Base-by-base conservation (phyloP, 2,113 vertebrate genomes). In the Murina feae region DNA sequence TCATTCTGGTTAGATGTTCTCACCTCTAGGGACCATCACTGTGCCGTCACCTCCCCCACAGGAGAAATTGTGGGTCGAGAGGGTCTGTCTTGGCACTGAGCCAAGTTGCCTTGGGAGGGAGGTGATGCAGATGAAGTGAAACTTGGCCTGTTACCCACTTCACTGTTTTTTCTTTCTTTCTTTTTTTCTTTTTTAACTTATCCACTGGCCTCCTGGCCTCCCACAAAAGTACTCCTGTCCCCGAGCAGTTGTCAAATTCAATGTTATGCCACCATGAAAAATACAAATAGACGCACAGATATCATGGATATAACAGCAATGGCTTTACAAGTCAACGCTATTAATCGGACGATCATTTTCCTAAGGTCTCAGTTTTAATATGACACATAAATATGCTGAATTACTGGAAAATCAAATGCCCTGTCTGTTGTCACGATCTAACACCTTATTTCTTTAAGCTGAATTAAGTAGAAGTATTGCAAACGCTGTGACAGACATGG, bases 381-480 rank as follows among this genome's bases (percentile, higher is more conserved):
- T 66, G 51, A 82, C 5, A 79, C 14, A 74, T 39, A 93, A 93
- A 71, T 86, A 93, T 32, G 7, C 35, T 89, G 85, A 91, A 91
- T 87, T 47, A 75, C 39, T 93, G 9, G 95, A 82, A 96, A 88
- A 69, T 60, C 53, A 92, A 95, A 76, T 76, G 79, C 25, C 68
- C 35, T 55, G 4, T 81, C 80, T 86, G 85, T 71, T 87, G 74
- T 39, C 83, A 81, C 30, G 91, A 86, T 94, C 74, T 74, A 71
- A 76, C 42, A 91, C 66, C 42, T 78, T 51, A 74, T 91, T 83
- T 63, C 79, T 93, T 93, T 92, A 63, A 92, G 95, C 23, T 71
- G 80, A 93, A 96, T 92, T 92, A 69, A 88, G 92, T 0, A 21
- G 37, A 92, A 88, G 75, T 76, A 66, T 79, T 89, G 97, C 30